Evolutionary conservation across 2,113 vertebrate genomes (phyloP), one percentile per base, ranked within the genome.

Genomic region (Mustela lutreola): DNA sequence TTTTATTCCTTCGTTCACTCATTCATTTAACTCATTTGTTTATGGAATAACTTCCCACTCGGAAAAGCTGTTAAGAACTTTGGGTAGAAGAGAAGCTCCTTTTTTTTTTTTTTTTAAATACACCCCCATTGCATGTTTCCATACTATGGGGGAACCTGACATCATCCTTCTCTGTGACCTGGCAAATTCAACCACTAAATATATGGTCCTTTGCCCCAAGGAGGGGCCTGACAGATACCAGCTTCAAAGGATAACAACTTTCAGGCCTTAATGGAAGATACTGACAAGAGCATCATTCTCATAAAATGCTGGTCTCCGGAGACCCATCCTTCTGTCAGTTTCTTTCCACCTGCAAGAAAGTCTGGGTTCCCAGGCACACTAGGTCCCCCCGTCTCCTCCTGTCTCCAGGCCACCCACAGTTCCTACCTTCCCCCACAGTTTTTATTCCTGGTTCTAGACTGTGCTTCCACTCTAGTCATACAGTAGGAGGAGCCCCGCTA

Each of bases 401-500:
- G 88, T 76, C 42, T 73, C 39, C 65, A 89, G 94, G 71, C 84
- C 58, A 62, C 76, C 84, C 95, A 67, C 84, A 85, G 12, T 80
- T 79, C 94, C 89, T 78, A 81, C 88, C 92, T 94, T 56, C 95
- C 85, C 65, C 97, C 87, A 73, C 7, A 75, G 96, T 67, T 73
- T 91, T 96, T 79, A 81, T 80, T 84, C 60, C 42, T 53, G n/a
- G 63, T 70, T 94, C 92, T 95, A 73, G 95, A 89, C 53, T 28
- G 31, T 50, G 58, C 81, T 76, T 88, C 62, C 26, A 78, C 84
- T 81, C 95, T 75, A 70, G 60, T 79, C 94, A 91, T 79, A 60
- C 10, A 22, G 95, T 45, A 95, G 97, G 94, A 97, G 63, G 96
- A 82, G 96, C 85, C 83, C 65, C 62, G 93, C 89, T 97, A 94